phyloP scores from a whole-genome alignment of 2,888 invertebrate genomes.

The Selenia dentaria region DNA sequence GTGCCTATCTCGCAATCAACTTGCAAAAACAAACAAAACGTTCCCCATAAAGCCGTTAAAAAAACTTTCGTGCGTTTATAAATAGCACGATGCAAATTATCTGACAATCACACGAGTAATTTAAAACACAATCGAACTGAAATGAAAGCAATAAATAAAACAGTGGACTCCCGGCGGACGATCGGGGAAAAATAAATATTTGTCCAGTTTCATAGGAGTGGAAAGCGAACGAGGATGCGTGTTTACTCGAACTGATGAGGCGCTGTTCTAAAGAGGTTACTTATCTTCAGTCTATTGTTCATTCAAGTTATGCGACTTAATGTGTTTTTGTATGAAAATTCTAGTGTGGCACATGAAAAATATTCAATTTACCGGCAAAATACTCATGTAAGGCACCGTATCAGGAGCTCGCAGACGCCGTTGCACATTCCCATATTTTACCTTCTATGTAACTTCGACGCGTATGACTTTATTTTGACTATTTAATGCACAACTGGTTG shows the following conservation, averaged over 20 bases:
- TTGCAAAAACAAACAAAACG: slow-evolving; percentile 16
- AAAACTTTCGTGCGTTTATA: slow-evolving; percentile 34
- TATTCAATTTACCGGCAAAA: too few relatives aligned
- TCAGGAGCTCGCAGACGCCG: too few relatives aligned
- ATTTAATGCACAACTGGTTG: too few relatives aligned
- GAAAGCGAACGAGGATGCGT: slow-evolving; percentile 16
- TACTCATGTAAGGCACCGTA: too few relatives aligned
- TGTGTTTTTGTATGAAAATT: too few relatives aligned
- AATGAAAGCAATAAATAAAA: slow-evolving; percentile 63
- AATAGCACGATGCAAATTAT: slow-evolving; percentile 51
- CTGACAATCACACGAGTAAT: slow-evolving; percentile 62
- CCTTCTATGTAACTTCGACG: too few relatives aligned
- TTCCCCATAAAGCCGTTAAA: slow-evolving; percentile 17
- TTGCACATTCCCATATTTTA: too few relatives aligned
- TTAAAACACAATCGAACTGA: slow-evolving; percentile 61
- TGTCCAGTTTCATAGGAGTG: slow-evolving; percentile 35
- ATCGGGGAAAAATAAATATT: slow-evolving; percentile 55
- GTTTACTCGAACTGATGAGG: slow-evolving; percentile 40
- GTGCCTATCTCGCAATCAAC: neutral
- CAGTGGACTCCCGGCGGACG: slow-evolving; percentile 39
- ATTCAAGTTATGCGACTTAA: too few relatives aligned
- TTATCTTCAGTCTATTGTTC: slow-evolving; percentile 15
- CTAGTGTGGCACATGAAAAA: too few relatives aligned
- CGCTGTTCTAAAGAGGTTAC: slow-evolving; percentile 26
- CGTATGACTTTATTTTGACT: too few relatives aligned